Conservation (phyloP, 2,113 vertebrate species). For the Nyctereutes procyonoides region DNA sequence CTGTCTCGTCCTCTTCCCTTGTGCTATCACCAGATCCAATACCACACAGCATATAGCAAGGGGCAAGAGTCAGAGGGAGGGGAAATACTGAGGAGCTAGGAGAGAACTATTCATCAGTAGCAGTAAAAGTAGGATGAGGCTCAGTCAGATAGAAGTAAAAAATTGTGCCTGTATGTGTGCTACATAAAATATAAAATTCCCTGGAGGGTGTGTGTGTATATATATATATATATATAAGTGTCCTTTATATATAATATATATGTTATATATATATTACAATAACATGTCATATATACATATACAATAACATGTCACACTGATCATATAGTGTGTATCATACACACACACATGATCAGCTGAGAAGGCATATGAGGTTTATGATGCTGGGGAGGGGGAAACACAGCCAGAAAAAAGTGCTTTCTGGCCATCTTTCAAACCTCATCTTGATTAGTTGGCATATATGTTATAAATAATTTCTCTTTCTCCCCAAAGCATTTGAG, state of each 20-base stretch:
- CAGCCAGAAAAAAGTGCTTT: not conserved
- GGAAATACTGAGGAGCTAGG: not conserved
- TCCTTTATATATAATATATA: too few relatives aligned
- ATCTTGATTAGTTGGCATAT: constrained; percentile 47
- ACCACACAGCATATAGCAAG: not conserved
- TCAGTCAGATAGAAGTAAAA: not conserved
- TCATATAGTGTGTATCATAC: not conserved
- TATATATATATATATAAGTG: too few relatives aligned
- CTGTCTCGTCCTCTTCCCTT: accelerated
- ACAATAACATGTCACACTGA: not conserved
- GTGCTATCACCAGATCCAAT: not conserved
- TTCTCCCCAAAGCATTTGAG: constrained; percentile 51
- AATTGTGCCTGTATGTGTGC: not conserved
- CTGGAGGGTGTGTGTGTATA: too few relatives aligned
- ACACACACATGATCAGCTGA: not conserved
- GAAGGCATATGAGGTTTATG: not conserved
- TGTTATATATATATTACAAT: too few relatives aligned
- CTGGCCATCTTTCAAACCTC: constrained; percentile 1
- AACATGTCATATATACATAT: too few relatives aligned
- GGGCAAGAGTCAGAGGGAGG: not conserved
- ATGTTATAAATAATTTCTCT: constrained; percentile 59
- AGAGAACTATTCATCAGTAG: not conserved
- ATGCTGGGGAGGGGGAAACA: not conserved
- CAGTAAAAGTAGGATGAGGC: not conserved
- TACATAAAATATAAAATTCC: too few relatives aligned